These are phyloP conservation scores for Amphipyra berbera DNA, from an alignment of 2,888 invertebrate species.

Conservation along the genomic window DNA sequence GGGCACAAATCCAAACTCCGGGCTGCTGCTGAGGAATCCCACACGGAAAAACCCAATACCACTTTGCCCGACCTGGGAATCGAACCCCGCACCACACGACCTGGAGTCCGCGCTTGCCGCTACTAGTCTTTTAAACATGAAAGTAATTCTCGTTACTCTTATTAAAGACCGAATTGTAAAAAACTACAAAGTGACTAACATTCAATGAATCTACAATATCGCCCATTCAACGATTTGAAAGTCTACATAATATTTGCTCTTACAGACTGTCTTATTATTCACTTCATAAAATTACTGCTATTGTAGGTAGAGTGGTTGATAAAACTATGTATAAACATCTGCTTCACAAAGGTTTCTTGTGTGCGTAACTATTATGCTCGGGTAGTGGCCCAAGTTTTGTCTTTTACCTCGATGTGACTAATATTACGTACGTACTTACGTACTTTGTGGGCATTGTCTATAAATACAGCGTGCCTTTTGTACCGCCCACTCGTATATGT, in stretches of 20 bases:
- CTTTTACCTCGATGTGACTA: slow-evolving; percentile 60
- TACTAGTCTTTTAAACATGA: slow-evolving; percentile 37
- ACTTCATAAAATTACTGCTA: slow-evolving; percentile 23
- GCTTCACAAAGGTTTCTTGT: slow-evolving; percentile 56
- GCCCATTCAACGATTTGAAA: slow-evolving; percentile 25
- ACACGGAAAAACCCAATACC: no score
- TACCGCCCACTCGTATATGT: slow-evolving; percentile 63
- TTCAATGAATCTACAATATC: slow-evolving; percentile 18
- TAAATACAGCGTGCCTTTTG: slow-evolving; percentile 67
- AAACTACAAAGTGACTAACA: slow-evolving; percentile 27
- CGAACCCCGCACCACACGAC: no score
- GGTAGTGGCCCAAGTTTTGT: slow-evolving; percentile 48
- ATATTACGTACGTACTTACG: slow-evolving; percentile 41
- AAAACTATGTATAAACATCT: slow-evolving; percentile 56
- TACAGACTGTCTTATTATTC: slow-evolving; percentile 34
- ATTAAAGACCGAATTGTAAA: slow-evolving; percentile 26
- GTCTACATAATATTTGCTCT: slow-evolving; percentile 20
- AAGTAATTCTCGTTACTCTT: slow-evolving; percentile 30
- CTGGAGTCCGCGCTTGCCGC: no score
- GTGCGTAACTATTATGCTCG: slow-evolving; percentile 40
- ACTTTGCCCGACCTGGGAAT: no score
- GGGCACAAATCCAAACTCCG: no score
- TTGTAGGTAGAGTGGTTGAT: slow-evolving; percentile 37
- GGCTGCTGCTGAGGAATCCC: no score
- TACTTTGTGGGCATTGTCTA: slow-evolving; percentile 60